Conservation (phyloP, 2,888 invertebrate genomes). For the Cepaea hortensis region DNA sequence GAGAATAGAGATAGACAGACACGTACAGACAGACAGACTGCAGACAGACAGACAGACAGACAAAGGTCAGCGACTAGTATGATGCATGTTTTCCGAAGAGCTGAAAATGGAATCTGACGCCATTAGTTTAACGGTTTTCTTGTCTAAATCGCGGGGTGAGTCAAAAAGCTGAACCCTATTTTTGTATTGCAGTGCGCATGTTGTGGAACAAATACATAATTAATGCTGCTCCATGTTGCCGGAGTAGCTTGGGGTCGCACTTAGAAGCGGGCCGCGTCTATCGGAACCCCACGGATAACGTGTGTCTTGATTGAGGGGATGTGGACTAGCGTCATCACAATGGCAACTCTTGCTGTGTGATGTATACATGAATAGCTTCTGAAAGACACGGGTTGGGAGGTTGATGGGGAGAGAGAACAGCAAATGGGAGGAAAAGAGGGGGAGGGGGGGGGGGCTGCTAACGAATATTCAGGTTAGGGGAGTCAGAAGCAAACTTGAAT, state of each 20-base stretch:
- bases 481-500: neutral
- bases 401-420: too few species aligned
- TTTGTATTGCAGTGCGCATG: slow-evolving; percentile 19
- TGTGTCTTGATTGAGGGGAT: slow-evolving; percentile 10
- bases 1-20: neutral
- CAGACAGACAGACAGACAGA: neutral
- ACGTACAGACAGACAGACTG: neutral
- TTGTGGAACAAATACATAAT: slow-evolving; percentile 32
- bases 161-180: slow-evolving; percentile 16
- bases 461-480: neutral
- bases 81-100: too few species aligned
- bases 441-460: neutral
- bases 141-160: neutral
- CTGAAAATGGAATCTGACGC: too few species aligned
- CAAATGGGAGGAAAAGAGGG: too few species aligned
- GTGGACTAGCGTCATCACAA: neutral
- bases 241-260: slow-evolving; percentile 16
- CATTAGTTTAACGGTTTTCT: too few species aligned
- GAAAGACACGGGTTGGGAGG: neutral
- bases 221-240: slow-evolving; percentile 2
- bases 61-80: neutral
- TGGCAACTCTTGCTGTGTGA: neutral
- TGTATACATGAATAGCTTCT: slow-evolving; percentile 11
- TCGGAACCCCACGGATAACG: slow-evolving; percentile 13
- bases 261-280: neutral